These are phyloP conservation scores for Calcarius lapponicus DNA, from an alignment of 2,797 vertebrate species.

Conservation along the genomic window DNA sequence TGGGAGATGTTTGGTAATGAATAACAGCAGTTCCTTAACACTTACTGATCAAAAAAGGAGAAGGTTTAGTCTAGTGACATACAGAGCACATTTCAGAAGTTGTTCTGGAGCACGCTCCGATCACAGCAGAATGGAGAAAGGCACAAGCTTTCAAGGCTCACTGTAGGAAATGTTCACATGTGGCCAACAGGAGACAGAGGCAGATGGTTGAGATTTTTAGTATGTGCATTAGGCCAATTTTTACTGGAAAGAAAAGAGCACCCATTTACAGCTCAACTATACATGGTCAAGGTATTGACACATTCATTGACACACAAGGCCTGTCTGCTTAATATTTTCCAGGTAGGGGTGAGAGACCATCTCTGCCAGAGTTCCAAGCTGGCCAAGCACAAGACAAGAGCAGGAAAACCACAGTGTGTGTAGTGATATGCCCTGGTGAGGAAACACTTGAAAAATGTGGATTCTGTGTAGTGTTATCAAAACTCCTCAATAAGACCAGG, in stretches of 20 bases:
- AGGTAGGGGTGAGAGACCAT: background rate
- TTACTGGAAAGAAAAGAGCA: background rate
- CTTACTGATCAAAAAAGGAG: background rate
- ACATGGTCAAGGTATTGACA: background rate
- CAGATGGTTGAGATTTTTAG: background rate
- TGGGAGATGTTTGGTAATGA: background rate
- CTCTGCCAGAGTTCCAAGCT: background rate
- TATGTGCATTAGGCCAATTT: background rate
- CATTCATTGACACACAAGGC: background rate
- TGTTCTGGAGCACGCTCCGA: background rate
- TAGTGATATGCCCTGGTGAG: background rate
- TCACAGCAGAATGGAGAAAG: background rate
- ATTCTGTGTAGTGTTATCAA: background rate
- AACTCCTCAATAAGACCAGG: background rate
- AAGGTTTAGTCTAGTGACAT: background rate
- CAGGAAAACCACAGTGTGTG: background rate
- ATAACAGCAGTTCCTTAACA: constrained; percentile 13
- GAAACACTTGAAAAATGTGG: background rate
- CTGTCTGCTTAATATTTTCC: background rate
- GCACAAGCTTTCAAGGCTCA: background rate
- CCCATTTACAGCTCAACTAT: background rate
- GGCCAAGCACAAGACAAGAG: background rate
- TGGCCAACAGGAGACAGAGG: constrained; percentile 45
- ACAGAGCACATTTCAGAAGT: background rate
- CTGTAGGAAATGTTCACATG: constrained; percentile 46